These are phyloP conservation scores for Coremacera marginata DNA, from an alignment of 2,888 invertebrate species.

Conservation along the genomic window DNA sequence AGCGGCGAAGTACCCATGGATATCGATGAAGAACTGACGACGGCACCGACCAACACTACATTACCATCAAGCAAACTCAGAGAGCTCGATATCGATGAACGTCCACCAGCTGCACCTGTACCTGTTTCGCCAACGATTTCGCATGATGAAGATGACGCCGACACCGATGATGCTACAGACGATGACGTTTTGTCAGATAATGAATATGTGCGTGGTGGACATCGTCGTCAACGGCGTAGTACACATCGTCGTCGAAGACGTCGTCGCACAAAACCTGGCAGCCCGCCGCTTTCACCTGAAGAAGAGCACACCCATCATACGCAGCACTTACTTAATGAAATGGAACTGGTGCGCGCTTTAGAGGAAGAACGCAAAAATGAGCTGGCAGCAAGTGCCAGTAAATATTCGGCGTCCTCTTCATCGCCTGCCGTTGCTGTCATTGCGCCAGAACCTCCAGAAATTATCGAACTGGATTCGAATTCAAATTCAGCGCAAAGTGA, in stretches of 20 bases:
- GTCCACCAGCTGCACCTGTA: conserved; percentile 63
- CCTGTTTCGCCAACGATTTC: conserved; percentile 61
- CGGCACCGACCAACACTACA: conserved; percentile 58
- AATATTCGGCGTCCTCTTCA: conserved; percentile 60
- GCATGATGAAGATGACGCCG: conserved; percentile 48
- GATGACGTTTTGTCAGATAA: conserved; percentile 46
- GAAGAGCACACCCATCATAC: conserved; percentile 64
- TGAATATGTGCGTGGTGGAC: conserved; percentile 49
- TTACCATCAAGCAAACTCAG: conserved; percentile 53
- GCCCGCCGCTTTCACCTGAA: conserved; percentile 54
- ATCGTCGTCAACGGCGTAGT: conserved; percentile 43
- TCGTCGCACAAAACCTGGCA: conserved; percentile 50
- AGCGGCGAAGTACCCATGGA: conserved; percentile 64
- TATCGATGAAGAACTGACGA: conserved; percentile 63
- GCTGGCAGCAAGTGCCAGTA: conserved; percentile 56
- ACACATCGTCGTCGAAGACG: conserved; percentile 50
- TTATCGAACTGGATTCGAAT: conserved; percentile 66
- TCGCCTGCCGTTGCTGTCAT: conserved; percentile 61
- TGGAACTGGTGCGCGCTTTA: conserved; percentile 60
- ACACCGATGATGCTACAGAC: conserved; percentile 51
- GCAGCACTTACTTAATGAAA: conserved; percentile 62
- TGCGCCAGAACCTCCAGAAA: conserved; percentile 63
- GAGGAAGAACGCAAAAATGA: conserved; percentile 64
- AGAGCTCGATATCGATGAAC: conserved; percentile 59
- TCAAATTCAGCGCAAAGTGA: conserved; percentile 57